A percentile compares a stretch with the other conserved stretches of the same genome.
phyloP scores from a whole-genome alignment of 1,140 invertebrate genomes.

The Scylla paramamosain region DNA sequence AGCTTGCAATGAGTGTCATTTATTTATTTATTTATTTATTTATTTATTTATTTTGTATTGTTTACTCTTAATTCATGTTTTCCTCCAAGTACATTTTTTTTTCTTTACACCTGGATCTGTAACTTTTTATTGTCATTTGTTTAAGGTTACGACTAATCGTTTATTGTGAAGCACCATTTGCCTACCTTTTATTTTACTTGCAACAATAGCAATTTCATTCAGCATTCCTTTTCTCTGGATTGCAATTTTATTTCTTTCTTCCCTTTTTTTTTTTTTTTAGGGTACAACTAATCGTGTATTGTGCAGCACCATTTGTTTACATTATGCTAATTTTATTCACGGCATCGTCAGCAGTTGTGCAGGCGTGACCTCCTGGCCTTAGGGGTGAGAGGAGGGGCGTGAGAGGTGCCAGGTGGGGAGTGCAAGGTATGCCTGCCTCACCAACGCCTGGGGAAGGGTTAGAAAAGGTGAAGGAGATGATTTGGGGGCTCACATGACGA shows the following conservation, averaged over 20 bases:
- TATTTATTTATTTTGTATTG: no score
- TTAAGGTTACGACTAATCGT: no score
- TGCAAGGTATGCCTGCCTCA: not conserved
- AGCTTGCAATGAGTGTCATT: no score
- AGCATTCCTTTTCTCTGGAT: no score
- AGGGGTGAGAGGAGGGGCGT: not conserved
- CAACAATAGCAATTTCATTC: no score
- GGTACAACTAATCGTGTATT: not conserved
- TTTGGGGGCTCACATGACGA: not conserved
- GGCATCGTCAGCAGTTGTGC: not conserved
- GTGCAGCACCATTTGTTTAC: not conserved
- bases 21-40: no score
- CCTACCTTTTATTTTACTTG: no score
- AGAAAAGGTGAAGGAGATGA: not conserved
- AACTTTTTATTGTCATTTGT: no score
- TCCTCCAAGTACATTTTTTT: no score
- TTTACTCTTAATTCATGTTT: no score
- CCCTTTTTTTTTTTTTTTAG: not conserved
- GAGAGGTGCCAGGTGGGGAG: not conserved
- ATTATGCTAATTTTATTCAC: not conserved
- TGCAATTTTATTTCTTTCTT: not conserved
- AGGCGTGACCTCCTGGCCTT: not conserved
- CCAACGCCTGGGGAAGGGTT: not conserved
- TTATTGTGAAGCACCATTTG: no score
- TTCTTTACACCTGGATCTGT: no score